Conservation (phyloP, 2,797 vertebrate species). For the Syngnathus rostellatus region DNA sequence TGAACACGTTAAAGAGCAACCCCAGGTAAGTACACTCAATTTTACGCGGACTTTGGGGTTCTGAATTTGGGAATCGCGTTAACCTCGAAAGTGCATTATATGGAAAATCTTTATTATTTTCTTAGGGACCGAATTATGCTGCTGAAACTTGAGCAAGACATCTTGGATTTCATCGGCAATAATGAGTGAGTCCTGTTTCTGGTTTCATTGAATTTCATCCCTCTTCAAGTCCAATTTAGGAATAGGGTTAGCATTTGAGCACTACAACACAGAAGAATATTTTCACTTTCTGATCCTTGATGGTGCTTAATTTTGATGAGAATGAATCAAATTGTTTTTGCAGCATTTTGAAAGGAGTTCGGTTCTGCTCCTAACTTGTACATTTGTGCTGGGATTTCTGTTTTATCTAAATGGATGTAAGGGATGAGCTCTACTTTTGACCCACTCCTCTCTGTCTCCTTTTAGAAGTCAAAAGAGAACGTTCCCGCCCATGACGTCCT, state of each 20-base stretch:
- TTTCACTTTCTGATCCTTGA: not conserved
- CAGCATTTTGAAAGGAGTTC: not conserved
- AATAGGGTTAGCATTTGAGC: not conserved
- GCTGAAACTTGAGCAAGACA: conserved; percentile 98
- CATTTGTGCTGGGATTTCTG: not conserved
- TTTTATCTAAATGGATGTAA: not conserved
- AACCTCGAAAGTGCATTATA: too few relatives aligned
- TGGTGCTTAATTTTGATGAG: too few relatives aligned
- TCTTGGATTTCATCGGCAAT: conserved; percentile 99
- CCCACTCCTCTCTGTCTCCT: not conserved
- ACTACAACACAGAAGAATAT: not conserved
- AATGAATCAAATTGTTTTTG: not conserved
- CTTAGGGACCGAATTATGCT: conserved; percentile 96
- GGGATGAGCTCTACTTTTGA: not conserved
- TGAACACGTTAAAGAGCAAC: conserved; percentile 98
- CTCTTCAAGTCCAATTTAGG: not conserved
- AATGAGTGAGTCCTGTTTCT: conserved; percentile 74
- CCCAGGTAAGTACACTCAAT: conserved; percentile 74
- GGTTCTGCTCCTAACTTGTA: not conserved
- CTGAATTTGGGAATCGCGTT: too few relatives aligned
- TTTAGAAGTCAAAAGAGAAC: conserved; percentile 89
- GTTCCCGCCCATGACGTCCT: conserved; percentile 98
- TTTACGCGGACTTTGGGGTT: too few relatives aligned
- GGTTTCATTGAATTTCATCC: not conserved
- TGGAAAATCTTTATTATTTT: conserved; percentile 11